phyloP scores from a whole-genome alignment of 2,113 vertebrate genomes.

The Vombatus ursinus region DNA sequence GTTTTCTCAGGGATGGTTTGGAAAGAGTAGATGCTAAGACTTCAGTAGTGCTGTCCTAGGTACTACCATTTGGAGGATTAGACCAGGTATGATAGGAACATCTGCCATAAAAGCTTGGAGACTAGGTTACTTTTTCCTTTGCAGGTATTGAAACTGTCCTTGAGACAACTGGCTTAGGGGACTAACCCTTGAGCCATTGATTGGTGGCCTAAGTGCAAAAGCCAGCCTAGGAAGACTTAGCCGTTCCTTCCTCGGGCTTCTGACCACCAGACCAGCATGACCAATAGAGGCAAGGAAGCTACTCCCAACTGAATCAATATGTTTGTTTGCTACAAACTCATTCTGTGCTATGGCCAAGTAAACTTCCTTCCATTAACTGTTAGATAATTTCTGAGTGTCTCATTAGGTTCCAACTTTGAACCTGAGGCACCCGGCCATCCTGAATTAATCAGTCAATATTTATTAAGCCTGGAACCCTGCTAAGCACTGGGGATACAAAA shows the following conservation, averaged over 20 bases:
- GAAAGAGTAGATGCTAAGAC: neutral
- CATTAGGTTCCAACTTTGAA: neutral
- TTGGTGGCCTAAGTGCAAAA: neutral
- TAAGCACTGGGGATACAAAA: neutral
- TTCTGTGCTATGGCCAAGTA: neutral
- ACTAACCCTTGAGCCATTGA: neutral
- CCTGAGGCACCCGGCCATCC: neutral
- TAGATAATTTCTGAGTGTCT: neutral
- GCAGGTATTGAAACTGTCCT: neutral
- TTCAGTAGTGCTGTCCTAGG: neutral
- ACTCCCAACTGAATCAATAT: neutral
- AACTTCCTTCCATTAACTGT: neutral
- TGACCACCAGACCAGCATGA: neutral
- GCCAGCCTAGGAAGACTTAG: neutral
- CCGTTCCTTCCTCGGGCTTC: neutral
- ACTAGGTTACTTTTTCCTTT: neutral
- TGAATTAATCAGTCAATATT: neutral
- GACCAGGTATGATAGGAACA: neutral
- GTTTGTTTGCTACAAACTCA: neutral
- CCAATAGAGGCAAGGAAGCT: neutral
- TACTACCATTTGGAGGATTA: neutral
- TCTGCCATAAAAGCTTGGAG: neutral
- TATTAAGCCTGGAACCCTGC: neutral
- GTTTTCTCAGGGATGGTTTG: neutral
- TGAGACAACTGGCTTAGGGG: neutral